Conservation (phyloP, 2,888 invertebrate genomes). For the Drosophila phalerata region DNA sequence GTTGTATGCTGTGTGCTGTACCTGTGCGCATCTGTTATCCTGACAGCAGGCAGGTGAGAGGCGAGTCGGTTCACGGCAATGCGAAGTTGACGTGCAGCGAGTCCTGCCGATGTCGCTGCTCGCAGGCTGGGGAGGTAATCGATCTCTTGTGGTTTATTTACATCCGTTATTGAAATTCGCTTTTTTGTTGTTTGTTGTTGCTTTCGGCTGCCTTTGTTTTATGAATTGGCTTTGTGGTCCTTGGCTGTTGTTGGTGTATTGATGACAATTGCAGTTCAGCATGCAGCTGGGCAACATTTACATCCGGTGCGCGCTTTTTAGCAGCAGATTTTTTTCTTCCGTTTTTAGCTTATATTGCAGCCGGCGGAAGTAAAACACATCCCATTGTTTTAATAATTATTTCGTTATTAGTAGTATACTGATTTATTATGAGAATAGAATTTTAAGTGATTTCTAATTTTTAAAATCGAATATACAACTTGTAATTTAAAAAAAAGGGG, state of each 20-base stretch:
- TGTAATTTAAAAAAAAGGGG: not conserved
- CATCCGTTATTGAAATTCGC: constrained; percentile 83
- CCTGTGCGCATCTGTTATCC: constrained; percentile 74
- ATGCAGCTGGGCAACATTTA: constrained; percentile 78
- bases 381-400: constrained; percentile 51
- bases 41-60: constrained; percentile 62
- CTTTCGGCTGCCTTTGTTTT: constrained; percentile 65
- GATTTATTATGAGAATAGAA: constrained; percentile 6
- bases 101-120: constrained; percentile 37
- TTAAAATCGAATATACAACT: not conserved
- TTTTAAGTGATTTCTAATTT: not conserved
- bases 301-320: constrained; percentile 72
- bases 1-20: constrained; percentile 40
- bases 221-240: constrained; percentile 71
- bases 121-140: constrained; percentile 80
- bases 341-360: constrained; percentile 47
- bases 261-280: constrained; percentile 79
- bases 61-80: not conserved
- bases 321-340: constrained; percentile 62
- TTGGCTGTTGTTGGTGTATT: constrained; percentile 46
- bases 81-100: constrained; percentile 12
- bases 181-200: constrained; percentile 69
- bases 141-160: constrained; percentile 85
- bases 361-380: constrained; percentile 65
- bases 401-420: constrained; percentile 27